These are phyloP conservation scores for Ibycter americanus DNA, from an alignment of 2,797 vertebrate species.

Conservation along the genomic window DNA sequence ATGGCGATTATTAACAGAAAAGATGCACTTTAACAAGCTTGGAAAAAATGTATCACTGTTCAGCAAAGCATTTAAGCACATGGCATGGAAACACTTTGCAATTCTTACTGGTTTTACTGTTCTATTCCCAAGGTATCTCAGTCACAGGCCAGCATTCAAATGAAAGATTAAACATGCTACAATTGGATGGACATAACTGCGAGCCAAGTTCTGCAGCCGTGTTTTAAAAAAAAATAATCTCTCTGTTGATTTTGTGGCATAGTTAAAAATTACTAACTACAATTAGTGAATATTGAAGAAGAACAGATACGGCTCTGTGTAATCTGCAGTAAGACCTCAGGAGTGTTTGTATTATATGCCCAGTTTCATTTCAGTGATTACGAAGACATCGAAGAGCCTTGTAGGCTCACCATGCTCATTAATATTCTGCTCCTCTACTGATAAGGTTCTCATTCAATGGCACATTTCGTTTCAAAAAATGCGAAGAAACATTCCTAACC, in stretches of 20 bases:
- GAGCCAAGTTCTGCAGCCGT: background rate
- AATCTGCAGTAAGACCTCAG: background rate
- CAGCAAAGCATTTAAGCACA: background rate
- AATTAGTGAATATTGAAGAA: background rate
- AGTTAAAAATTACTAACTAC: background rate
- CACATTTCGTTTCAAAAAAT: background rate
- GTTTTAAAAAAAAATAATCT: background rate
- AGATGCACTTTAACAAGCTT: background rate
- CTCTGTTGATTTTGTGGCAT: background rate
- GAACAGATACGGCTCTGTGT: background rate
- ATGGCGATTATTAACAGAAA: background rate
- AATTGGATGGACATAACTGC: accelerated
- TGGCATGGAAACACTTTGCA: background rate
- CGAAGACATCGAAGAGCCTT: background rate
- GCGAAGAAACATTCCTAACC: background rate
- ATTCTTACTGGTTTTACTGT: background rate
- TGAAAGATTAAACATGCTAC: background rate
- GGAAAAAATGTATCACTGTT: background rate
- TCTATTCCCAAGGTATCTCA: background rate
- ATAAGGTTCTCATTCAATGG: background rate
- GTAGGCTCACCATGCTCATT: background rate
- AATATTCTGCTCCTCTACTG: background rate
- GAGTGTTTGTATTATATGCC: background rate
- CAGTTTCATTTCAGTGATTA: background rate
- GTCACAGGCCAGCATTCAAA: background rate